A percentile compares a stretch with the other conserved stretches of the same genome.
Evolutionary conservation across 2,113 vertebrate species (phyloP).

Genomic region (Oxyura jamaicensis): DNA sequence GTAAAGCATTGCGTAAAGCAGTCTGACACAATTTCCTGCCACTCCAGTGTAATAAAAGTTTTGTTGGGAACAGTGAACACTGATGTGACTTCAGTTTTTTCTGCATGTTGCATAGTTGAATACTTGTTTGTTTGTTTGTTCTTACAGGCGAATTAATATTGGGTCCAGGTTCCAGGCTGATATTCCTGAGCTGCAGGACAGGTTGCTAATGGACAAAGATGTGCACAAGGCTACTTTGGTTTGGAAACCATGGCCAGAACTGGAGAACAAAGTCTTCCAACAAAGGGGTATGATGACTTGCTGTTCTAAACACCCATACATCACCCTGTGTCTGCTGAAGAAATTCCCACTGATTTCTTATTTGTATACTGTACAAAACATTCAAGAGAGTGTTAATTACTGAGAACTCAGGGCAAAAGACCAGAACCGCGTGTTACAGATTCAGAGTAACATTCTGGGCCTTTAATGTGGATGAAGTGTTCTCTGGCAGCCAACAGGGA

Average conservation of each 20-base stretch:
- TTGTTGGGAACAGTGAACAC: background rate
- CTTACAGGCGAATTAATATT: constrained; percentile 86
- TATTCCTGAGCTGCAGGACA: constrained; percentile 83
- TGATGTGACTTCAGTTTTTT: background rate
- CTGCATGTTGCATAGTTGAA: background rate
- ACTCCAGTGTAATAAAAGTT: background rate
- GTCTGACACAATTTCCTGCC: constrained; percentile 42
- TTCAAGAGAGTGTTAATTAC: background rate
- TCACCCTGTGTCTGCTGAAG: background rate
- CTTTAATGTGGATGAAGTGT: background rate
- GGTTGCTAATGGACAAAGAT: constrained; percentile 74
- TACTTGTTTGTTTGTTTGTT: constrained; percentile 21
- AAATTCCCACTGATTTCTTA: background rate
- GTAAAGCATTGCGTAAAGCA: constrained; percentile 2
- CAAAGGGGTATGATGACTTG: constrained; percentile 79
- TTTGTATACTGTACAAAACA: background rate
- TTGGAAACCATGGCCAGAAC: constrained; percentile 85
- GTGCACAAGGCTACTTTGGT: constrained; percentile 84
- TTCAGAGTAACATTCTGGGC: background rate
- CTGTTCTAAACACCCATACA: background rate
- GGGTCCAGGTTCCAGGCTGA: constrained; percentile 87
- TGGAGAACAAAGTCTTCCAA: constrained; percentile 81
- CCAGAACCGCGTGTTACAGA: background rate
- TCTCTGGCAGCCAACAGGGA: background rate
- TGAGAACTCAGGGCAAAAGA: background rate